Base-by-base conservation (phyloP, 2,797 vertebrate species). In the Periparus ater region DNA sequence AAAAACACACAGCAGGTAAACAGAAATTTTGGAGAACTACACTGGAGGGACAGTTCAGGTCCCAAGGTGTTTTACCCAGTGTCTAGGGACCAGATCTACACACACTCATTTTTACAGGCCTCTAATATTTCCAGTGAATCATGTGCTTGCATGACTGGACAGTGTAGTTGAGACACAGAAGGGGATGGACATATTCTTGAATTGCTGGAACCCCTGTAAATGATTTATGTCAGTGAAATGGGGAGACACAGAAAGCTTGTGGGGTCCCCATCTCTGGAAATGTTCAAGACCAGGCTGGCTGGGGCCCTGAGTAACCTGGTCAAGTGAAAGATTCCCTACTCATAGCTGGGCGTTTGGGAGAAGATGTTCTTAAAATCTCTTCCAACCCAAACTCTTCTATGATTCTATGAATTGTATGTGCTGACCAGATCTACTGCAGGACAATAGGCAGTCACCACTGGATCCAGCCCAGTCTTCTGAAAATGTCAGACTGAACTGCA, bases 51-150 rank as follows among this genome's bases (percentile, higher is more conserved):
- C 40, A 22, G 18, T 48, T 88, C 17, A 44, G 14, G 32, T 51
- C 25, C 57, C 0, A 0, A 68, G 38, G 45, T 8, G 2, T 42
- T 85, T 88, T 62, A 32, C 8, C 26, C 7, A 17, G 7, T 26
- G 11, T 42, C 44, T 50, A 58, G 19, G 13, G 30, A 27, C 2
- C 29, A 66, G 16, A 62, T 55, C 6, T 55, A 74, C 7, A 87
- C 87, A 58, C 38, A 62, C 1, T 5, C 7, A 47, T 57, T 81
- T 91, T 66, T 25, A 47, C 6, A 73, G 36, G 19, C 11, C 23
- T 76, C 22, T 70, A 8, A 19, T 34, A n/a, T 25, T 88, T 55
- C 34, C 61, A 79, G 23, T 10, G 11, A 66, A 16, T 70, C 14
- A 4, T 14, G 21, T 47, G 21, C 16, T 42, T 66, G 44, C 26